Conservation (phyloP, 2,888 invertebrate species). For the Epiblema foenella region DNA sequence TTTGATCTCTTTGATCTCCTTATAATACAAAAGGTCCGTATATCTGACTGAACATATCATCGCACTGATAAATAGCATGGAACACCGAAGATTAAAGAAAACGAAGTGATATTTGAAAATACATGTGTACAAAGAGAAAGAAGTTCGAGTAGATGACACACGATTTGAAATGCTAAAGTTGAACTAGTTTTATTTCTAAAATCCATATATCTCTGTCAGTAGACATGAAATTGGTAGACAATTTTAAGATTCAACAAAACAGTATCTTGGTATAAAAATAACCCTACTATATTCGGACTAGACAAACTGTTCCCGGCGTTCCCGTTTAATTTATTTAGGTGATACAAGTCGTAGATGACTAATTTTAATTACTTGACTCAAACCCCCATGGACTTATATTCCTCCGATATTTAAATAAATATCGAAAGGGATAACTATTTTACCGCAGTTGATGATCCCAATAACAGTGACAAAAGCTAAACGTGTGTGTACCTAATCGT, state of each 20-base stretch:
- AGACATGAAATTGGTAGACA: no score
- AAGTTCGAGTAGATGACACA: not conserved
- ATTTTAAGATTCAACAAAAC: no score
- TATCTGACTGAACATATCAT: no score
- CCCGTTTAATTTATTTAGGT: not conserved
- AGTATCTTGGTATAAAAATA: no score
- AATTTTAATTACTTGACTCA: constrained; percentile 28
- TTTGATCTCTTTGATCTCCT: no score
- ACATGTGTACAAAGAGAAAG: not conserved
- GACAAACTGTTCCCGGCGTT: not conserved
- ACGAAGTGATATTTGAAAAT: not conserved
- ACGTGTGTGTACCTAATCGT: not conserved
- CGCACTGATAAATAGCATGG: no score
- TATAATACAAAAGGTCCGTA: no score
- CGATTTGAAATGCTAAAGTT: no score
- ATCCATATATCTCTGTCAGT: no score
- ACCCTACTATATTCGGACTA: no score
- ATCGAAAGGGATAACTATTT: not conserved
- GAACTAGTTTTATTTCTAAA: no score
- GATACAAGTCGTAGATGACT: constrained; percentile 2
- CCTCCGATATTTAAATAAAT: no score
- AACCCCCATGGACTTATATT: not conserved
- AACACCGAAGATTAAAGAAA: not conserved
- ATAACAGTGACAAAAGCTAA: not conserved
- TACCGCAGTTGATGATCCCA: not conserved